Percentiles rank a stretch among this genome's conserved stretches.
Conservation (phyloP, 2,888 invertebrate genomes). For the Caenorhabditis sp. region DNA sequence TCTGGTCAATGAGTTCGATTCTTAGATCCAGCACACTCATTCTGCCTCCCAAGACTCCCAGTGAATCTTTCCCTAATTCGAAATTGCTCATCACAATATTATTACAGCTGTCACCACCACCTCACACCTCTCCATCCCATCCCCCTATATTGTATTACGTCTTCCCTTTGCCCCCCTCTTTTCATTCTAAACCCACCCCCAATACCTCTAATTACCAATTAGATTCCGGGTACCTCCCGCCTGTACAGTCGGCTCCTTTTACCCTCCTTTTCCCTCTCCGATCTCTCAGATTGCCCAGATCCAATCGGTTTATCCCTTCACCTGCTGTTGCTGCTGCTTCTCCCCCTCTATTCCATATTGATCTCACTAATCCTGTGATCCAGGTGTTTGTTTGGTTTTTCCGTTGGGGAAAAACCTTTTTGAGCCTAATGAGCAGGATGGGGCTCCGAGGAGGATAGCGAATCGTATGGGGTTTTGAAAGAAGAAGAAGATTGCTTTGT, state of each 20-base stretch:
- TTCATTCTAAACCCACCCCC: neutral
- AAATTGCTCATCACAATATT: no score
- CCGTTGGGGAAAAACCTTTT: neutral
- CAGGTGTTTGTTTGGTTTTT: slow-evolving; percentile 11
- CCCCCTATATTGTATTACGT: slow-evolving; percentile 6
- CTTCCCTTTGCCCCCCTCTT: neutral
- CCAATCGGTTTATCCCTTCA: slow-evolving; percentile 14
- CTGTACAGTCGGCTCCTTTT: slow-evolving; percentile 6
- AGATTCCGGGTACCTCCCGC: no score
- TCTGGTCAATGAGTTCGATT: no score
- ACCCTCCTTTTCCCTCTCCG: no score
- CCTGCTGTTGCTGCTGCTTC: slow-evolving; percentile 10
- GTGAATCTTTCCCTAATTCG: no score
- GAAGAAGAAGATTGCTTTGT: neutral
- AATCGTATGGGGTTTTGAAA: neutral
- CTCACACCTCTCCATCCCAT: neutral
- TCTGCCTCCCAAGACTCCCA: no score
- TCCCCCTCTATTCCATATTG: neutral
- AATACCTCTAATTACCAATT: slow-evolving; percentile 22
- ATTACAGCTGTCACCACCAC: neutral
- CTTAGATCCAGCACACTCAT: no score
- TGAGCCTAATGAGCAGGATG: neutral
- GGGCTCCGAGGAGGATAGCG: no score
- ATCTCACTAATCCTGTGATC: slow-evolving; percentile 7
- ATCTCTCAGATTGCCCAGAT: neutral